These are phyloP conservation scores for Neomorphus geoffroyi DNA, from an alignment of 2,797 vertebrate genomes.

Conservation along the genomic window DNA sequence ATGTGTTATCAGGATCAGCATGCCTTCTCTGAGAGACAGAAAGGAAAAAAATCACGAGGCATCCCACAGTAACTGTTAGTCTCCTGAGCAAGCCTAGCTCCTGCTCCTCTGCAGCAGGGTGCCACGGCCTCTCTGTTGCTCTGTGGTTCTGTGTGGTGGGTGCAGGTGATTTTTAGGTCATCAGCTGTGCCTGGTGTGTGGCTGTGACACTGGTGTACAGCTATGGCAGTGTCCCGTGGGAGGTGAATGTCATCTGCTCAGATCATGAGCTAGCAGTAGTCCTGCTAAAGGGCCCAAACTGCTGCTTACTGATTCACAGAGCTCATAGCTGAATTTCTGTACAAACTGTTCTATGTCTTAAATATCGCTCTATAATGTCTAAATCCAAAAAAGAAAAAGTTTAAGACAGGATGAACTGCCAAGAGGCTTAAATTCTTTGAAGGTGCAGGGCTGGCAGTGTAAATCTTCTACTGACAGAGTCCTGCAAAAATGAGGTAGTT, in stretches of 20 bases:
- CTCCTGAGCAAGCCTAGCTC: neutral
- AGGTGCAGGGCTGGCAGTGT: neutral
- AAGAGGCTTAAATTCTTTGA: neutral
- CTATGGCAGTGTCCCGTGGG: neutral
- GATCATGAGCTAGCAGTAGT: neutral
- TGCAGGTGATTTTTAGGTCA: neutral
- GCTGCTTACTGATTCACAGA: neutral
- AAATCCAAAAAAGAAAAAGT: neutral
- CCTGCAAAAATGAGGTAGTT: neutral
- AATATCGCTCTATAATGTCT: neutral
- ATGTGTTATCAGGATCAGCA: accelerated
- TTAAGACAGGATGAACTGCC: neutral
- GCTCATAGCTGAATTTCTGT: neutral
- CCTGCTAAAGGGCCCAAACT: neutral
- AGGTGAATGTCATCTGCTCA: neutral
- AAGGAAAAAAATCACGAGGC: neutral
- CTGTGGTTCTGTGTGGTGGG: neutral
- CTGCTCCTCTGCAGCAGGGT: neutral
- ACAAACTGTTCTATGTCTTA: neutral
- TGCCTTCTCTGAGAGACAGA: neutral
- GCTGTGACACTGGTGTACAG: neutral
- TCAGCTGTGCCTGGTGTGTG: neutral
- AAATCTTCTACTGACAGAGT: neutral
- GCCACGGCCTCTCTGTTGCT: neutral
- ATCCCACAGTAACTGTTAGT: neutral